Evolutionary conservation across 1,140 invertebrate genomes (phyloP), one percentile per base, ranked within the genome.

Genomic region (Liolophura sinensis): DNA sequence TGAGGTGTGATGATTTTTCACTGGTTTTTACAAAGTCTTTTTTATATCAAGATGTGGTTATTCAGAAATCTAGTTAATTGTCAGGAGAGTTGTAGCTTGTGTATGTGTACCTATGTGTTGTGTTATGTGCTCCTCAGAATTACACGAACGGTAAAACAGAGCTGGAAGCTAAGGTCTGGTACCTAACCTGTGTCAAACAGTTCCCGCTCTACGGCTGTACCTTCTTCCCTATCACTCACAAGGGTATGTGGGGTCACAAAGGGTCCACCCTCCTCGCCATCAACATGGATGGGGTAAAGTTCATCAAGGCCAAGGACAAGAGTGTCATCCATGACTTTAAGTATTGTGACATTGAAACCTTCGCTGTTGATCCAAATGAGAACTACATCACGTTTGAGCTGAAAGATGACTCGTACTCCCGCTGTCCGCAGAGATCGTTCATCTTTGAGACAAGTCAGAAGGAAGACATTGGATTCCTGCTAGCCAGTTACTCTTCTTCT

Each of bases 181-280:
- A 97, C 82, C 85, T 98, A 56, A 95, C 94, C 0, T 96, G 95
- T 78, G 95, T 98, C 0, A 97, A 97, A 93, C 95, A 98, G 84
- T 98, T 96, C 83, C 94, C 95, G 0, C 86, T 97, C 0, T 97
- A 97, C 79, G 96, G 95, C 1, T 96, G 94, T 59, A 96, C 95
- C 0, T 90, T 97, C 86, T 97, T 94, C 83, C 90, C 91, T 48
- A 95, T 97, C 40, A 92, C 91, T 0, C 97, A 97, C 80, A 90
- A 94, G 69, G 93, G 93, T 3, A 93, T 94, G 78, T 94, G 95
- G 92, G 92, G 92, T 11, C 95, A 96, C 78, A 93, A 88, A 49
- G 88, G 88, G 71, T 86, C 85, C 61, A 78, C 89, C 11, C 88
- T 94, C 16, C 86, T 97, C 16, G 96, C 95, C 20, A 90, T 98